Percentiles rank a stretch among this genome's conserved stretches.
Conservation (phyloP, 2,113 vertebrate genomes). For the Urocolius indicus region DNA sequence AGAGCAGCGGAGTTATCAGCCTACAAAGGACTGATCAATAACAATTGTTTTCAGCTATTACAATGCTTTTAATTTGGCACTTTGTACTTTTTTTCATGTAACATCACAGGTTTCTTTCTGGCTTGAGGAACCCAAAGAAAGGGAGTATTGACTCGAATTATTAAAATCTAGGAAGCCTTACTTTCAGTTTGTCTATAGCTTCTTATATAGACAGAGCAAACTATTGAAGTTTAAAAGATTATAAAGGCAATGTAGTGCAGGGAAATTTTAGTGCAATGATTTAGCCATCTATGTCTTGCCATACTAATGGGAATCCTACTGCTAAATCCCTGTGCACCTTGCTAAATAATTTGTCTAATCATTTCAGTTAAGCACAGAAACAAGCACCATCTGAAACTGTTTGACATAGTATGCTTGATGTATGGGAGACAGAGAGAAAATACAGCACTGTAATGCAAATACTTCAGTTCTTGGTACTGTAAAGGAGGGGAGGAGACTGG, state of each 20-base stretch:
- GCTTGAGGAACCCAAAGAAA: background rate
- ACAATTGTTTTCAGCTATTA: constrained; percentile 1
- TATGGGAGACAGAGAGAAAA: background rate
- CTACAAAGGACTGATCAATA: background rate
- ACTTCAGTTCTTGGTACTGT: background rate
- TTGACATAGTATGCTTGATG: background rate
- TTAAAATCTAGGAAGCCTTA: constrained; percentile 2
- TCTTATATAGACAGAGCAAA: background rate
- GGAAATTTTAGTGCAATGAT: background rate
- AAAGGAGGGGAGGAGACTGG: background rate
- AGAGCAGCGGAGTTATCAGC: background rate
- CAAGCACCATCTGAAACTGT: background rate
- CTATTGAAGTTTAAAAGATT: background rate
- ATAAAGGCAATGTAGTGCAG: background rate
- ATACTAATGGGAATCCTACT: constrained; percentile 15
- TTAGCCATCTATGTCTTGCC: background rate
- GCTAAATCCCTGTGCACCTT: background rate
- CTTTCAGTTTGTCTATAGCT: background rate
- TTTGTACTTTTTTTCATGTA: background rate
- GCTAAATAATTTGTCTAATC: constrained; percentile 27
- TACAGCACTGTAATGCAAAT: background rate
- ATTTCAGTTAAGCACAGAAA: background rate
- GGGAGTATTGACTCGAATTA: background rate
- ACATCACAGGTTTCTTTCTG: background rate
- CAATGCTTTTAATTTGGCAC: constrained; percentile 10